Evolutionary conservation across 1,140 invertebrate species (phyloP), one percentile per base, ranked within the genome.

Genomic region (Tetragnatha versicolor): DNA sequence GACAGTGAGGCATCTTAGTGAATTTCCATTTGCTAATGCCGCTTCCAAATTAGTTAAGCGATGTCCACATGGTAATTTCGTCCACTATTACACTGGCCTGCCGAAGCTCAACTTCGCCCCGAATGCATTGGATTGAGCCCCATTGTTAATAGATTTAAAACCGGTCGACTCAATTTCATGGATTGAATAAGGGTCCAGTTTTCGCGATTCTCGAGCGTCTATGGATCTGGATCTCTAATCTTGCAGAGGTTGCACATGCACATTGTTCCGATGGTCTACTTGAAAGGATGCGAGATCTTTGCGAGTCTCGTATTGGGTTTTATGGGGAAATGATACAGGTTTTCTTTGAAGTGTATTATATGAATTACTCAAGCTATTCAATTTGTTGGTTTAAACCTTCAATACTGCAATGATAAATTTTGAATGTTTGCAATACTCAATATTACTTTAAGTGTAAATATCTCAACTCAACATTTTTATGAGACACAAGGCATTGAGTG

Each of bases 11-110:
- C 55, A 75, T 63, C 72, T 75, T 75, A 75, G 29, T 51, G 72
- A 58, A 75, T 75, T 75, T 75, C 72, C 55, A 75, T 60, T 75
- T 42, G 72, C 42, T 75, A 75, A 75, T 75, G 58, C 55, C 72
- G 55, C 63, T 63, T 63, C 58, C 72, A 75, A 75, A 75, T 75
- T 75, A 75, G 72, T 49, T 75, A 75, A 63, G 72, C 69, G 69
- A 37, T 60, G 55, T 63, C 53, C 72, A 60, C 72, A 75, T 63
- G 42, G 27, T 63, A 75, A 75, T 75, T 75, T 75, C 42, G 66
- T 70, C 66, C 66, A 70, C 66, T 70, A 70, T 70, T 53, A 33
- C 47, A 53, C 47, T 49, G 47, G 49, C 20, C 33, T 70, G 49
- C 66, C 22, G 31, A 53, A 53, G 55, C 66, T 70, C 66, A 49